These are phyloP conservation scores for Collichthys lucidus DNA, from an alignment of 2,113 vertebrate species.

Conservation along the genomic window DNA sequence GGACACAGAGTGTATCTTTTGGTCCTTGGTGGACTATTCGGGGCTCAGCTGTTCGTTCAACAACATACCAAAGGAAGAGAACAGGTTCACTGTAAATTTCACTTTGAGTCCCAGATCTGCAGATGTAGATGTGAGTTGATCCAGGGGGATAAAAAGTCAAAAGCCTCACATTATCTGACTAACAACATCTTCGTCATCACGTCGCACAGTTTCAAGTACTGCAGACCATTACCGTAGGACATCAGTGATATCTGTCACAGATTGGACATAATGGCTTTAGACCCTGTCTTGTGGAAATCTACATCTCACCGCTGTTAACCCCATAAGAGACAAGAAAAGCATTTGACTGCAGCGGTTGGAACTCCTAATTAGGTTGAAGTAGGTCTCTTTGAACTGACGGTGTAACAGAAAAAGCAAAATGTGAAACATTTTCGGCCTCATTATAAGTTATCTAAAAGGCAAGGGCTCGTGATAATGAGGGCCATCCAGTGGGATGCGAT, in stretches of 20 bases:
- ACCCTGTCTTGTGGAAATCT: constrained; percentile 68
- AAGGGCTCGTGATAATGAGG: constrained; percentile 81
- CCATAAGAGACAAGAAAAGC: constrained; percentile 76
- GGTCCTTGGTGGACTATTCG: constrained; percentile 66
- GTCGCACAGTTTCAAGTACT: constrained; percentile 11
- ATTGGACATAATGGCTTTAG: constrained; percentile 72
- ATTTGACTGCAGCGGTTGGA: constrained; percentile 78
- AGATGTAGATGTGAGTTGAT: constrained; percentile 66
- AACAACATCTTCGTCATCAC: constrained; percentile 59
- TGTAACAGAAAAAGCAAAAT: constrained; percentile 81
- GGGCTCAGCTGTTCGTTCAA: constrained; percentile 67
- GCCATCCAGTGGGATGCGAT: constrained; percentile 78
- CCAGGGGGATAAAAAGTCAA: constrained; percentile 50
- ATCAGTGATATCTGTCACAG: constrained; percentile 74
- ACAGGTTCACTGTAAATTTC: constrained; percentile 59
- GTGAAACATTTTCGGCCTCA: constrained; percentile 83
- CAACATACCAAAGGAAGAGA: constrained; percentile 55
- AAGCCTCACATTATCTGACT: constrained; percentile 52
- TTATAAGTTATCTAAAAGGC: constrained; percentile 85
- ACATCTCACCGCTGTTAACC: constrained; percentile 77
- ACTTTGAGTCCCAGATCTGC: constrained; percentile 41
- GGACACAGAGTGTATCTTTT: constrained; percentile 44
- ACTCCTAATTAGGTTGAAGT: constrained; percentile 83
- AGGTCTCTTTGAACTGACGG: constrained; percentile 80
- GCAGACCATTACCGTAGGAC: constrained; percentile 58